Evolutionary conservation across 2,797 vertebrate genomes (phyloP).

Genomic region (Mormyrus proboscirostris): DNA sequence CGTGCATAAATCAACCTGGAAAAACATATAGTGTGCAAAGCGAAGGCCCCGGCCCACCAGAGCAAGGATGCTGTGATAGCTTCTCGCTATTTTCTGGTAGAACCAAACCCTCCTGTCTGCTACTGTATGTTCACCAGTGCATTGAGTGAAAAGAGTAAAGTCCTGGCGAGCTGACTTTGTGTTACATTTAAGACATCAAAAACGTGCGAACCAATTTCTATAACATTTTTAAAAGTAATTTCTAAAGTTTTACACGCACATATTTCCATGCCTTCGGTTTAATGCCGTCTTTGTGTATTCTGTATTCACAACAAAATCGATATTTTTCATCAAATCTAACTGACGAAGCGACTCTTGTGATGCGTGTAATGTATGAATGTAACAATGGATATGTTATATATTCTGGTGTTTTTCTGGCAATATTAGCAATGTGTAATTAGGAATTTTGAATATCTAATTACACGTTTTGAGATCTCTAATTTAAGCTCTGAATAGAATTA

Average conservation of each 20-base stretch:
- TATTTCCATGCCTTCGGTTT: neutral
- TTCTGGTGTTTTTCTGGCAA: neutral
- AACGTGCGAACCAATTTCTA: neutral
- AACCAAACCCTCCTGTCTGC: conserved; percentile 43
- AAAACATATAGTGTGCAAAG: neutral
- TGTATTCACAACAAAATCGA: neutral
- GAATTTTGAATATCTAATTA: neutral
- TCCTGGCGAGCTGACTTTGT: conserved; percentile 52
- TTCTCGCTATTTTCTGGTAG: conserved; percentile 36
- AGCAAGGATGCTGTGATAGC: conserved; percentile 24
- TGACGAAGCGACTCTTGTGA: neutral
- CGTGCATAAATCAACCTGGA: neutral
- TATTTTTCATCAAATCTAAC: neutral
- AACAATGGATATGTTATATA: neutral
- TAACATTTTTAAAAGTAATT: neutral
- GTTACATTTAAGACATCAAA: conserved; percentile 47
- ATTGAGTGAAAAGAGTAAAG: conserved; percentile 72
- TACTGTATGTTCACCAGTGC: conserved; percentile 50
- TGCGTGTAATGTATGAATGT: neutral
- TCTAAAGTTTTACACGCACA: neutral
- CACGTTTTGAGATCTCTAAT: neutral
- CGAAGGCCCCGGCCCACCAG: neutral
- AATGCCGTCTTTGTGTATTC: neutral
- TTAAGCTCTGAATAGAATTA: neutral
- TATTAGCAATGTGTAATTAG: neutral